Conservation (phyloP, 2,888 invertebrate genomes). For the Schizotus pectinicornis region DNA sequence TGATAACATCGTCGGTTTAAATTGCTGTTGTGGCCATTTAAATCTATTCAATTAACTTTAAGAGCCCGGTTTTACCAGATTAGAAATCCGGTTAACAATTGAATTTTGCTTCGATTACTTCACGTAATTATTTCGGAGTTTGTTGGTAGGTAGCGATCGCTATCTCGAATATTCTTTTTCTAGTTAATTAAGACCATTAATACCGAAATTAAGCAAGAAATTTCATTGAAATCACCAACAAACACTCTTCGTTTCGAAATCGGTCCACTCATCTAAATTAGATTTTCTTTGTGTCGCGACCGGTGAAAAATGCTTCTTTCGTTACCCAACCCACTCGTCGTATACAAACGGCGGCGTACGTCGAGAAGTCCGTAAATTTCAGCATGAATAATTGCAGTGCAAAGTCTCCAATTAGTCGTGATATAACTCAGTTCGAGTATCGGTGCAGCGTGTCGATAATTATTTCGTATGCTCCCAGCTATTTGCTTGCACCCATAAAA, state of each 20-base stretch:
- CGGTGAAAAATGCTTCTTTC: no score
- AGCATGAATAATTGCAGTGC: conserved; percentile 24
- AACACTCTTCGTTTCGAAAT: no score
- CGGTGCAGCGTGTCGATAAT: conserved; percentile 26
- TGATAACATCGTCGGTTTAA: conserved; percentile 22
- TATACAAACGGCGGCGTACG: neutral
- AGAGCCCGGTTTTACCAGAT: conserved; percentile 23
- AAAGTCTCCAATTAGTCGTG: conserved; percentile 29
- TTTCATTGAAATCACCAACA: no score
- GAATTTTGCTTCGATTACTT: conserved; percentile 17
- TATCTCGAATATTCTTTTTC: no score
- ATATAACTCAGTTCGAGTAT: conserved; percentile 28
- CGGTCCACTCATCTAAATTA: no score
- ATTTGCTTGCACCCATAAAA: conserved; percentile 16
- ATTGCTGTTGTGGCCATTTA: conserved; percentile 26
- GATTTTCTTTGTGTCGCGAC: no score
- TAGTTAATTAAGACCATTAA: no score
- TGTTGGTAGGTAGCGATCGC: no score
- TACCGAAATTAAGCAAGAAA: no score
- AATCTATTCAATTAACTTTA: conserved; percentile 26
- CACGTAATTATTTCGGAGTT: neutral
- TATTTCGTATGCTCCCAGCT: conserved; percentile 27
- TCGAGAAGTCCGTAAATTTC: conserved; percentile 15
- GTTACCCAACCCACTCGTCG: no score
- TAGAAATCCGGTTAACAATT: conserved; percentile 23